phyloP scores from a whole-genome alignment of 2,888 invertebrate species.

The Scaptodrosophila latifasciaeformis region DNA sequence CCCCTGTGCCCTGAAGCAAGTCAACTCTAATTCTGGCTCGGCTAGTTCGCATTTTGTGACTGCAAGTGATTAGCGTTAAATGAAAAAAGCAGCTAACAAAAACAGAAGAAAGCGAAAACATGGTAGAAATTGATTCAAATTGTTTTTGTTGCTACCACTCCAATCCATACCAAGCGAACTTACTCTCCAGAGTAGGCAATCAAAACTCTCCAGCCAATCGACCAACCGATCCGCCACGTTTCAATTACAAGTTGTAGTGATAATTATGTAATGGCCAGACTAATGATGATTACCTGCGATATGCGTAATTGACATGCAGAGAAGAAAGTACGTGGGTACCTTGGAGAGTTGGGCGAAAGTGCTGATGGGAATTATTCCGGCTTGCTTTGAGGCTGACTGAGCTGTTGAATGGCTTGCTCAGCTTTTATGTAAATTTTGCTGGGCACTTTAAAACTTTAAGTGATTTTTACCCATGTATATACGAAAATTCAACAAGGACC shows the following conservation, averaged over 20 bases:
- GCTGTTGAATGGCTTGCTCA: not conserved
- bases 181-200: no score
- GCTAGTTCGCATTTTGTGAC: constrained; percentile 34
- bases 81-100: constrained; percentile 35
- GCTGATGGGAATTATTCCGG: not conserved
- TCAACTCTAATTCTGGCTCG: no score
- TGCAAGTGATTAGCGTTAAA: constrained; percentile 67
- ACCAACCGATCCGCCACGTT: constrained; percentile 15
- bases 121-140: constrained; percentile 67
- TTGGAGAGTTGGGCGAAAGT: not conserved
- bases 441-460: not conserved
- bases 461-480: no score
- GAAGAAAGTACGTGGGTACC: no score
- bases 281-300: constrained; percentile 51
- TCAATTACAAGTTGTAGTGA: constrained; percentile 63
- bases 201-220: not conserved
- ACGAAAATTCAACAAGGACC: no score
- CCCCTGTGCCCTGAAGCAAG: not conserved
- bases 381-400: no score
- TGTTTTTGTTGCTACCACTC: no score
- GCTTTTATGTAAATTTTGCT: not conserved
- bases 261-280: constrained; percentile 64
- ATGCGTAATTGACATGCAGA: constrained; percentile 1
- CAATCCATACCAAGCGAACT: no score
- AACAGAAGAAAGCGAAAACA: constrained; percentile 37